Evolutionary conservation across 2,797 vertebrate genomes (phyloP), one percentile per base, ranked within the genome.

Genomic region (Eospalax fontanierii): DNA sequence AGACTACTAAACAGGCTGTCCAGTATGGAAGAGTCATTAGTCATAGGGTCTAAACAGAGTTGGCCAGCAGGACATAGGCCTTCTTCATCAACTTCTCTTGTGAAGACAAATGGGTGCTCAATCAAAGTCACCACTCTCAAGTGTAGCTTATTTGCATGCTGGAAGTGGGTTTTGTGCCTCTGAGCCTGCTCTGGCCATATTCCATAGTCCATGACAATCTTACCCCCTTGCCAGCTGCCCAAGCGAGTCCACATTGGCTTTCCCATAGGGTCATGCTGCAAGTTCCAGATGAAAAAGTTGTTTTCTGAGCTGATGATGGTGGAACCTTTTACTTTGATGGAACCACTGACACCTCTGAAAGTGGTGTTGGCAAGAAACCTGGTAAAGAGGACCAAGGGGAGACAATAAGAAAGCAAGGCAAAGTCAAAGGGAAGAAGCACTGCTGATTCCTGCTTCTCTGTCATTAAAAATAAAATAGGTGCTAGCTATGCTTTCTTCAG

Each of bases 231-330:
- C 99, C 99, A 99, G 96, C 99, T 99, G 75, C 99, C 99, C 75
- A 99, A 97, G 65, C 99, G 99, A 0, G 99, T 99, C 99, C 99
- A 99, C 98, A 99, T 99, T 6, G 99, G 99, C 95, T 99, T 99
- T 79, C 99, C 99, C 0, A 99, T 95, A 59, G 99, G 99, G 97
- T 99, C 99, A 0, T 99, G 99, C 98, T 99, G 99, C 92, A 99
- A 99, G 96, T 99, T 99, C 99, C 99, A 99, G 98, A 99, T 99
- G 98, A 99, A 99, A 98, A 99, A 99, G 96, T 99, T 99, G 94
- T 99, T 99, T 98, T 99, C 99, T 18, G 99, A 99, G 96, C 98
- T 98, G 97, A 99, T 96, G 93, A 99, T 96, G 26, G 99, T 98
- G 92, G 99, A 98, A 28, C 98, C 98, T 97, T 98, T 98, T 91